Evolutionary conservation across 2,113 vertebrate species (phyloP).

Genomic region (Neofelis nebulosa): DNA sequence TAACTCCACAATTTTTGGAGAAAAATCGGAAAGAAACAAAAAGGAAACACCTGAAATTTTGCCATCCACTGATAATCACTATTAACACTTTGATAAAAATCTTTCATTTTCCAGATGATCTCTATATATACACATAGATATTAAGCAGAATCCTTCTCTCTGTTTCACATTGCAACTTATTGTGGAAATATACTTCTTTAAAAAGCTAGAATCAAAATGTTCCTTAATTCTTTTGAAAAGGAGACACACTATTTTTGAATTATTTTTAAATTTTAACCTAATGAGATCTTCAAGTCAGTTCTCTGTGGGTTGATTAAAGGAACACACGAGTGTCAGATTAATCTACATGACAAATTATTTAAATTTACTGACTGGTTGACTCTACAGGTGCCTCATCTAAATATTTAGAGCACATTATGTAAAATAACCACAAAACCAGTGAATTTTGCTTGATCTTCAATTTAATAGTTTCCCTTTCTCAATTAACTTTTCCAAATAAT

Average conservation of each 20-base stretch:
- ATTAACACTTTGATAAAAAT: background rate
- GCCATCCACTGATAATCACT: background rate
- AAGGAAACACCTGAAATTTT: background rate
- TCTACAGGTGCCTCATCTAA: background rate
- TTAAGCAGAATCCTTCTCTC: background rate
- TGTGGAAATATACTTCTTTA: background rate
- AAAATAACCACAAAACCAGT: background rate
- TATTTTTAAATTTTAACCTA: constrained; percentile 23
- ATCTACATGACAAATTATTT: background rate
- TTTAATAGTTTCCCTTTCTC: constrained; percentile 32
- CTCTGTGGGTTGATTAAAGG: background rate
- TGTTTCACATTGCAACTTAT: background rate
- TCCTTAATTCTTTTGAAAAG: constrained; percentile 25
- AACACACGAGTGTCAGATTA: background rate
- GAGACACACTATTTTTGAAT: background rate
- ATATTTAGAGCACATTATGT: background rate
- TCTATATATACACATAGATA: background rate
- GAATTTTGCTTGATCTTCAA: constrained; percentile 18
- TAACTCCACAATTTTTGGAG: background rate
- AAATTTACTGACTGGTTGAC: constrained; percentile 14
- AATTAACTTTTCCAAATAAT: background rate
- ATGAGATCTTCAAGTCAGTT: constrained; percentile 43
- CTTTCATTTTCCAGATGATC: background rate
- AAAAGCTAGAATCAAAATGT: background rate
- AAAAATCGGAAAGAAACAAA: background rate